A percentile compares a stretch with the other conserved stretches of the same genome.
These are phyloP conservation scores for Diorhabda elongata DNA, from an alignment of 1,140 invertebrate species.

Conservation along the genomic window DNA sequence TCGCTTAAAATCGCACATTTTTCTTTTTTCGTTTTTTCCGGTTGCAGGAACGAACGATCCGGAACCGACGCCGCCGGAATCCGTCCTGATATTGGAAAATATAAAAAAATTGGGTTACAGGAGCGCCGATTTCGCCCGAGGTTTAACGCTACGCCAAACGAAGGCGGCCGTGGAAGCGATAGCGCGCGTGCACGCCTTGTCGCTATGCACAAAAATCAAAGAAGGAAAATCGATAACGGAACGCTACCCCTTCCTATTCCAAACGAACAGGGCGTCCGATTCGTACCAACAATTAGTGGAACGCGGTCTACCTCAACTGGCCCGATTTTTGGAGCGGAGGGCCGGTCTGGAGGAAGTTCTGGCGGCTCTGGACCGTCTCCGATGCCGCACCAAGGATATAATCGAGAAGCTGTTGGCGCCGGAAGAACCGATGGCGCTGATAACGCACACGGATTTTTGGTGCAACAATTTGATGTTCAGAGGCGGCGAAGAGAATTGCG, in stretches of 20 bases:
- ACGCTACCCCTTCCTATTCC: conserved; percentile 69
- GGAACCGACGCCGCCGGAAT: conserved; percentile 55
- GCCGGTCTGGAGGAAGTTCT: conserved; percentile 56
- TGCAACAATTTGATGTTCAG: conserved; percentile 74
- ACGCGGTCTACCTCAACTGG: conserved; percentile 67
- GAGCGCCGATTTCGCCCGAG: conserved; percentile 61
- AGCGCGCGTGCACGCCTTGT: conserved; percentile 66
- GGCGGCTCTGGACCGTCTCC: conserved; percentile 51
- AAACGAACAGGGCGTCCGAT: conserved; percentile 68
- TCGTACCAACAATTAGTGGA: conserved; percentile 73
- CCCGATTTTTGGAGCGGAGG: conserved; percentile 63
- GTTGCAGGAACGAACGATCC: conserved; percentile 45
- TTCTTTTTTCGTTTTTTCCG: background rate
- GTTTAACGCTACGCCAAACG: conserved; percentile 62
- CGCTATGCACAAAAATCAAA: conserved; percentile 61
- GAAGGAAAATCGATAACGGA: conserved; percentile 59
- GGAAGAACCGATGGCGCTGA: conserved; percentile 62
- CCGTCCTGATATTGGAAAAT: conserved; percentile 63
- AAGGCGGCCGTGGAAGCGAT: conserved; percentile 64
- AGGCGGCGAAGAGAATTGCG: conserved; percentile 43
- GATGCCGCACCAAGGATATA: conserved; percentile 58
- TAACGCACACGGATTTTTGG: conserved; percentile 80
- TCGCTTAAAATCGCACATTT: background rate
- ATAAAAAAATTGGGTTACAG: conserved; percentile 53
- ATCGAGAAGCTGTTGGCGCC: conserved; percentile 63